phyloP scores from a whole-genome alignment of 2,888 invertebrate species.

The Apodemia mormo region DNA sequence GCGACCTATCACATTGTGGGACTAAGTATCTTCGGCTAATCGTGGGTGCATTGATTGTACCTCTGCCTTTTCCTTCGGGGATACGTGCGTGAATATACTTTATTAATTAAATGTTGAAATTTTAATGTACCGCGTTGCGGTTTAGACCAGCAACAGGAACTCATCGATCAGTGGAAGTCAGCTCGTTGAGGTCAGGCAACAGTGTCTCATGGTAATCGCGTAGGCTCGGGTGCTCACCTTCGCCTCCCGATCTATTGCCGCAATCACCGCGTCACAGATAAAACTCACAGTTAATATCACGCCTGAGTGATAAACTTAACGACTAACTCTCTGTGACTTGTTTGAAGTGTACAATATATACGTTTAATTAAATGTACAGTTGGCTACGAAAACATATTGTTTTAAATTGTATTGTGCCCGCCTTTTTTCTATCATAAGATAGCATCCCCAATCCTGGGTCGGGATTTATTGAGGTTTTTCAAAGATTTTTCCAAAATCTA shows the following conservation, averaged over 20 bases:
- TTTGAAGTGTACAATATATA: background rate
- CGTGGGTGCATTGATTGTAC: no score
- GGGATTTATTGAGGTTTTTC: no score
- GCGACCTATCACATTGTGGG: no score
- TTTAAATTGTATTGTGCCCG: no score
- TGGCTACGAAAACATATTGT: background rate
- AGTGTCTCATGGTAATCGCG: slow-evolving; percentile 15
- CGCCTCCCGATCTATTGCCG: slow-evolving; percentile 1
- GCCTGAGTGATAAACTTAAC: slow-evolving; percentile 5
- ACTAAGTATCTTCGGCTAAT: no score
- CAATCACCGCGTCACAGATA: slow-evolving; percentile 7
- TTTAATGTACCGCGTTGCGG: background rate
- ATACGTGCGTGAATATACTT: no score
- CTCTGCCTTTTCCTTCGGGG: no score
- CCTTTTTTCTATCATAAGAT: no score
- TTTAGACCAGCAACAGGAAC: background rate
- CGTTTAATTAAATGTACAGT: background rate
- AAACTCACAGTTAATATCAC: slow-evolving; percentile 8
- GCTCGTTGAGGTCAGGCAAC: slow-evolving; percentile 13
- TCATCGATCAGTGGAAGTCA: slow-evolving; percentile 11
- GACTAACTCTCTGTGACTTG: background rate
- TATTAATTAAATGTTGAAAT: background rate
- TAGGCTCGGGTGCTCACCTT: slow-evolving; percentile 1
- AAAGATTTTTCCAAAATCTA: no score
- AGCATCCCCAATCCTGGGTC: no score